Evolutionary conservation across 1,140 invertebrate genomes (phyloP).

Genomic region (Panagrolaimus sp.): DNA sequence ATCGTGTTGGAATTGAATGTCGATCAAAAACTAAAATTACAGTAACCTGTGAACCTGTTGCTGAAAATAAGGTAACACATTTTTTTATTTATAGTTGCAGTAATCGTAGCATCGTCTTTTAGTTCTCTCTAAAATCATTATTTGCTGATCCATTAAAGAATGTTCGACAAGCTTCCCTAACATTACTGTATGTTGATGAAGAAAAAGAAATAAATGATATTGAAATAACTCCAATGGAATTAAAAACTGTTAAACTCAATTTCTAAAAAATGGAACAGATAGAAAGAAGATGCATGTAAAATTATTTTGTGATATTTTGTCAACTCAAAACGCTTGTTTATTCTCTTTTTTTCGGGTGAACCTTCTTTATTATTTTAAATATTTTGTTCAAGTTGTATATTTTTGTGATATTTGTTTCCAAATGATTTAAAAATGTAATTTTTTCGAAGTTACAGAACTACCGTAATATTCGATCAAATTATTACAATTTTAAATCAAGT

Average conservation of each 20-base stretch:
- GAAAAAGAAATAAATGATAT: constrained; percentile 7
- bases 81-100: neutral
- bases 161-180: constrained; percentile 18
- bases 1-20: constrained; percentile 46
- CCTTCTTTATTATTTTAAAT: too few relatives aligned
- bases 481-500: too few relatives aligned
- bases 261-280: constrained; percentile 9
- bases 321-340: neutral
- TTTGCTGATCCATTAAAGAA: constrained; percentile 21
- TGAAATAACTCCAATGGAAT: constrained; percentile 20
- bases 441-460: too few relatives aligned
- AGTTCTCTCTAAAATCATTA: constrained; percentile 15
- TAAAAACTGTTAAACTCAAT: constrained; percentile 26
- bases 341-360: too few relatives aligned
- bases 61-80: constrained; percentile 18
- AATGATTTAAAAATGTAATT: too few relatives aligned
- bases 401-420: too few relatives aligned
- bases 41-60: neutral
- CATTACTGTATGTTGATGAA: constrained; percentile 25
- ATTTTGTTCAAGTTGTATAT: too few relatives aligned
- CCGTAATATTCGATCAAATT: too few relatives aligned
- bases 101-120: neutral
- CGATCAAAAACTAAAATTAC: constrained; percentile 1
- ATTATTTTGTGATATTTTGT: too few relatives aligned
- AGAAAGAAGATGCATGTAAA: too few relatives aligned